phyloP scores from a whole-genome alignment of 2,888 invertebrate species.

The Melinaea menophilus region DNA sequence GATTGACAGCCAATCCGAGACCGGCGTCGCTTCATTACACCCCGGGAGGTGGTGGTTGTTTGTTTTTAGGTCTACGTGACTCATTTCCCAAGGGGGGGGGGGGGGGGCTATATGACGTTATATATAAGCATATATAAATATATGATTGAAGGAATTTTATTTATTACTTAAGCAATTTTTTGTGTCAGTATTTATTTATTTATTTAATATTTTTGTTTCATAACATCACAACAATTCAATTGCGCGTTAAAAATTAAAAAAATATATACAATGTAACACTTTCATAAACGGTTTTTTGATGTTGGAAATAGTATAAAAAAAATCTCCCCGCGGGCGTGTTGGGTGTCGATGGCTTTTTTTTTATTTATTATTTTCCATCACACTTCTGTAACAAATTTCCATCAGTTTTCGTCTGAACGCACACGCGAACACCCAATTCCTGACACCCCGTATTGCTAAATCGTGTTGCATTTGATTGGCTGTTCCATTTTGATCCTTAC shows the following conservation, averaged over 20 bases:
- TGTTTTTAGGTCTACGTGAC: not conserved
- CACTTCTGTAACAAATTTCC: slow-evolving; percentile 28
- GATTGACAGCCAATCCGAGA: slow-evolving; percentile 67
- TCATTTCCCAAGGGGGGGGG: too few species aligned
- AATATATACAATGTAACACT: too few species aligned
- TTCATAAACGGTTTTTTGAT: not conserved
- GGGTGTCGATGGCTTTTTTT: slow-evolving; percentile 13
- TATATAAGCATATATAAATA: too few species aligned
- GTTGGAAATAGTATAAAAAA: not conserved
- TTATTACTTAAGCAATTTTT: too few species aligned
- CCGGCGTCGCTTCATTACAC: slow-evolving; percentile 52
- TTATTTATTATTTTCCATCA: not conserved
- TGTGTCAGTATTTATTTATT: too few species aligned
- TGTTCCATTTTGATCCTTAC: not conserved
- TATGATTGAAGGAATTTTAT: too few species aligned
- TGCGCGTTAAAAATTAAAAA: too few species aligned
- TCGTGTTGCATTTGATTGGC: not conserved
- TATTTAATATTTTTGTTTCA: too few species aligned
- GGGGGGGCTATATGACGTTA: too few species aligned
- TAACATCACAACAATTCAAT: too few species aligned
- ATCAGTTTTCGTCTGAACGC: slow-evolving; percentile 29
- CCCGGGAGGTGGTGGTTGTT: slow-evolving; percentile 12
- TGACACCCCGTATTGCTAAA: slow-evolving; percentile 22
- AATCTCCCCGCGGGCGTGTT: slow-evolving; percentile 6
- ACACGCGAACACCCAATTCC: slow-evolving; percentile 32